Percentiles rank a stretch among this genome's conserved stretches.
These are phyloP conservation scores for Pteropus rufus DNA, from an alignment of 2,797 vertebrate genomes.

Conservation along the genomic window DNA sequence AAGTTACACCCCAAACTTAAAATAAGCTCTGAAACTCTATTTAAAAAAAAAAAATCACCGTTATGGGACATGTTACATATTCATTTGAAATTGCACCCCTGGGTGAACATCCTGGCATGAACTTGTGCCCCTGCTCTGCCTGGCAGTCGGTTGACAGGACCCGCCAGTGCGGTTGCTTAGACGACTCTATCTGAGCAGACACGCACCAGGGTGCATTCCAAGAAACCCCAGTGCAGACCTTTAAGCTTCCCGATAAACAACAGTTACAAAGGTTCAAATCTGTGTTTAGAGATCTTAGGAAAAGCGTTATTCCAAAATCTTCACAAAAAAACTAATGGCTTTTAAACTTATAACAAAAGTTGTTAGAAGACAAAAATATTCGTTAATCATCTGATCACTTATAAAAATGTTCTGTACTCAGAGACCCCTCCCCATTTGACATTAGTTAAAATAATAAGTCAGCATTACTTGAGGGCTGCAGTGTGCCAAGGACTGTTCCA, in stretches of 20 bases:
- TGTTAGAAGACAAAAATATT: not conserved
- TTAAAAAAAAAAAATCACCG: not conserved
- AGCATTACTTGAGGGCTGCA: not conserved
- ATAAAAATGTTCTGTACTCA: not conserved
- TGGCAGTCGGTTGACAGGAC: not conserved
- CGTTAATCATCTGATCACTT: not conserved
- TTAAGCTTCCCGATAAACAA: not conserved
- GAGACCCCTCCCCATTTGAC: not conserved
- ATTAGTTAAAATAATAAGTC: not conserved
- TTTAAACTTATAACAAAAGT: not conserved
- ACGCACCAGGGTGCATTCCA: not conserved
- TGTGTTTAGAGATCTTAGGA: not conserved
- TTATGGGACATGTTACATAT: not conserved
- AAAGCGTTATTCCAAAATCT: not conserved
- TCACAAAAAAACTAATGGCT: not conserved
- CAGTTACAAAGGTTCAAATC: not conserved
- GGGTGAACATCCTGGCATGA: not conserved
- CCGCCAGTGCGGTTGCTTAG: not conserved
- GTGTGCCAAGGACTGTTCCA: not conserved
- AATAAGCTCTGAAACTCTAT: not conserved
- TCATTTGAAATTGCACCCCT: not conserved
- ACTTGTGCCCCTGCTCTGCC: not conserved
- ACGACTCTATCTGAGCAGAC: not conserved
- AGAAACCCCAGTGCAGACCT: not conserved
- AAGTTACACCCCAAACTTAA: not conserved